phyloP scores from a whole-genome alignment of 2,113 vertebrate species.

The Oenanthe oenanthe region DNA sequence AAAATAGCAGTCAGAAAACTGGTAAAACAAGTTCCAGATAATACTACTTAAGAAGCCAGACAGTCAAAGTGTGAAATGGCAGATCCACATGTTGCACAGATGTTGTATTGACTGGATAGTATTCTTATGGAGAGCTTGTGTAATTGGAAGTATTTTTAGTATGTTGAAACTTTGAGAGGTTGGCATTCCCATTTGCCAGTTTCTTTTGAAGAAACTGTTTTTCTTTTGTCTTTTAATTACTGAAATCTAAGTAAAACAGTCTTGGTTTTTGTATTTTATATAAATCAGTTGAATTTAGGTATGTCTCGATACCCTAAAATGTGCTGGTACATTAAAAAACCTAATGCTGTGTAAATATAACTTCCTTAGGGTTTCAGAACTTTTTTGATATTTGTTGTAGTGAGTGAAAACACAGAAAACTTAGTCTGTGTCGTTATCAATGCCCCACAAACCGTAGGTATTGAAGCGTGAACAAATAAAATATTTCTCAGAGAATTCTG shows the following conservation, averaged over 20 bases:
- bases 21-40: slow-evolving; percentile 58
- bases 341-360: not conserved
- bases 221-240: slow-evolving; percentile 10
- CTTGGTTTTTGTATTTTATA: not conserved
- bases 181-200: slow-evolving; percentile 29
- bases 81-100: slow-evolving; percentile 59
- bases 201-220: slow-evolving; percentile 45
- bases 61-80: slow-evolving; percentile 46
- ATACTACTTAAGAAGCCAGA: slow-evolving; percentile 57
- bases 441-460: not conserved
- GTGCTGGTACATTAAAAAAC: not conserved
- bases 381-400: not conserved
- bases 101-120: slow-evolving; percentile 36
- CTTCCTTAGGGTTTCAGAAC: not conserved
- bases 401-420: not conserved
- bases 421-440: not conserved
- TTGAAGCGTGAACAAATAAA: not conserved
- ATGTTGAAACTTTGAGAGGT: not conserved
- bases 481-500: not conserved
- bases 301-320: not conserved
- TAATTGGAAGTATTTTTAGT: slow-evolving; percentile 49
- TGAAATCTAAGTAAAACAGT: not conserved
- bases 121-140: slow-evolving; percentile 32
- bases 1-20: not conserved
- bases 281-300: not conserved